Base-by-base conservation (phyloP, 2,888 invertebrate species). In the Drosophila limbata region DNA sequence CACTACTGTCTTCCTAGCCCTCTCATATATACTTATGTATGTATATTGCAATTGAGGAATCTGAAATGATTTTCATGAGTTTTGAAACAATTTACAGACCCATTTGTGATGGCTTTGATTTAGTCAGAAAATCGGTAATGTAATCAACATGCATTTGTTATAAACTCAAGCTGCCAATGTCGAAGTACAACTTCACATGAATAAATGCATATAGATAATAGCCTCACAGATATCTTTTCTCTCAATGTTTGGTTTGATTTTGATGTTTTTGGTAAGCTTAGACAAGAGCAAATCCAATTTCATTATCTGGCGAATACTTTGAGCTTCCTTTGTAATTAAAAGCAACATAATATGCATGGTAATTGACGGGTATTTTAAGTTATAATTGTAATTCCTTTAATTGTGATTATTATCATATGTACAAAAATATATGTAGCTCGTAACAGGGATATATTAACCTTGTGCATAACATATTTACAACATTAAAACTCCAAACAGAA, bases 51-150 rank as follows among this genome's bases (percentile, higher is more conserved):
- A 25, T 39, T 33, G 15, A 31, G 51, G 25, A 11, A 60, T 48
- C 40, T 57, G 28, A 35, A 70, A 35, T 19, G 10, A 53, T 45
- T 56, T 60, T 15, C 42, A 74, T 60, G 57, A 33, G 37, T 35
- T 33, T 44, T 33, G 31, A 35, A 47, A 37, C 65, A 57, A 50
- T 53, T 47, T 72, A 42, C 31, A 13, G 25, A 59, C 9, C 31
- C 15, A 44, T 56, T 15, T 59, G 25, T 42, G 28, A 37, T 53
- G 25, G n/a, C 47, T 19, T 21, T n/a, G 15, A 42, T 52, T 50
- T 39, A 21, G 53, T 39, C 13, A 1, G n/a, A 37, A 40, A 25
- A 25, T 4, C 1, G 28, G 17, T 25, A 72, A 35, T 45, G 52
- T 57, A 35, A 35, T 17, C 25, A 3, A 37, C 25, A 57, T 25